These are phyloP conservation scores for Dendroctonus ponderosae DNA, from an alignment of 1,140 invertebrate species.

Conservation along the genomic window DNA sequence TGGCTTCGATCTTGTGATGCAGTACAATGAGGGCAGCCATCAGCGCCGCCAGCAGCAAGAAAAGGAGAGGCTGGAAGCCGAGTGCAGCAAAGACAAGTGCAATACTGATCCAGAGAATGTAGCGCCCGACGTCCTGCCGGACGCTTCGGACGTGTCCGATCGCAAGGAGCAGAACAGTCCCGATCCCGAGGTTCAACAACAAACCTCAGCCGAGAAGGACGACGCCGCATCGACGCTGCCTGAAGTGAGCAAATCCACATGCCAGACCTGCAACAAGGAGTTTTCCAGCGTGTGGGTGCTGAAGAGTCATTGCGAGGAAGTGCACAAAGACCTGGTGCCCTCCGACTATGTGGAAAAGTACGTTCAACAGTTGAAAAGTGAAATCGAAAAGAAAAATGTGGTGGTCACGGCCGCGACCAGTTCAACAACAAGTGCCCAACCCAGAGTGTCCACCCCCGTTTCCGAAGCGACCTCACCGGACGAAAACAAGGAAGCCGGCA, in stretches of 20 bases:
- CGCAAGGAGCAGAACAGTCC: constrained; percentile 48
- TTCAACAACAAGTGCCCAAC: constrained; percentile 57
- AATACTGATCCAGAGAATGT: too few species aligned
- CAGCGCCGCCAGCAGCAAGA: constrained; percentile 58
- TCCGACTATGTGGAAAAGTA: constrained; percentile 87
- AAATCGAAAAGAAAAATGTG: constrained; percentile 78
- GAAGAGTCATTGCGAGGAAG: constrained; percentile 93
- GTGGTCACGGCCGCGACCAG: constrained; percentile 65
- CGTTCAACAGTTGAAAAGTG: constrained; percentile 83
- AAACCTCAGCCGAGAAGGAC: constrained; percentile 58
- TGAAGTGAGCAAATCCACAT: constrained; percentile 76
- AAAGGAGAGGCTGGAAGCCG: constrained; percentile 35
- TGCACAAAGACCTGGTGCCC: constrained; percentile 88
- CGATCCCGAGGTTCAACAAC: constrained; percentile 54
- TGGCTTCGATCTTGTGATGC: constrained; percentile 94
- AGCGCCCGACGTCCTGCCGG: constrained; percentile 53
- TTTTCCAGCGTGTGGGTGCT: constrained; percentile 95
- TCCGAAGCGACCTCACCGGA: constrained; percentile 46
- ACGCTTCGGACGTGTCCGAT: constrained; percentile 50
- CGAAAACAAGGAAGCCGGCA: constrained; percentile 56
- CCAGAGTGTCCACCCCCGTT: constrained; percentile 58
- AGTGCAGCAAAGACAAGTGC: constrained; percentile 49
- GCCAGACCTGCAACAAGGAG: constrained; percentile 87
- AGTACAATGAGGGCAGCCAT: constrained; percentile 91
- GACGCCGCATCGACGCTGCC: constrained; percentile 59